Base-by-base conservation (phyloP, 2,797 vertebrate species). In the Artibeus lituratus region DNA sequence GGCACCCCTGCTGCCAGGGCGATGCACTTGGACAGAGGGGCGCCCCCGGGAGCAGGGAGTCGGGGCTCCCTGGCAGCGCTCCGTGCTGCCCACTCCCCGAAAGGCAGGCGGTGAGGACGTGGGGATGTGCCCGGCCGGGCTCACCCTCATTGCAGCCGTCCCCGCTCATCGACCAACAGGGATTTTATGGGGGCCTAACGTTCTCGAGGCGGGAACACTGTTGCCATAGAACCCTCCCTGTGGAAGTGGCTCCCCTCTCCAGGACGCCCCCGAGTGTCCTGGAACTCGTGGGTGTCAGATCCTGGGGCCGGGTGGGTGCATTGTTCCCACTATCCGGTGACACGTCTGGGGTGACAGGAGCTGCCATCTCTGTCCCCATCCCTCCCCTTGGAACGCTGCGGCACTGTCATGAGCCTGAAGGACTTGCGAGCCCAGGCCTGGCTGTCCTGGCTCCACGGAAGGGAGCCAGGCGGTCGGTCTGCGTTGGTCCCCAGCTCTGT, bases 151-250 rank as follows among this genome's bases (percentile, higher is more conserved):
- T 19, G 2, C 11, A 29, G 0, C 2, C 12, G 62, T 37, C 26
- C 18, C 37, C 26, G 3, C 2, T 37, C 19, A 2, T 26, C 2
- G 14, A 6, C 47, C 37, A 4, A 1, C 42, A 1, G 35, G 3
- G 5, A 5, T 4, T 29, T 16, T 7, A 1, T 1, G 35, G 44
- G 11, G 0, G 1, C 0, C 1, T 11, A 1, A 6, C 2, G 37
- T 24, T 2, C 35, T 0, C 3, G 6, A 4, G 59, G 35, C 3
- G 9, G n/a, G 5, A 24, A 1, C 10, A 10, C 9, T 0, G 47
- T 35, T 0, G 37, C 1, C 4, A 24, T 7, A 4, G 42, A 24
- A 0, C 18, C 0, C 16, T 4, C 69, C 69, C 35, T 1, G 0
- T 1, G 39, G 35, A 32, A 4, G 3, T 1, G 39, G 77, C 32